These are phyloP conservation scores for Diabrotica virgifera DNA, from an alignment of 1,140 invertebrate genomes.

Conservation along the genomic window DNA sequence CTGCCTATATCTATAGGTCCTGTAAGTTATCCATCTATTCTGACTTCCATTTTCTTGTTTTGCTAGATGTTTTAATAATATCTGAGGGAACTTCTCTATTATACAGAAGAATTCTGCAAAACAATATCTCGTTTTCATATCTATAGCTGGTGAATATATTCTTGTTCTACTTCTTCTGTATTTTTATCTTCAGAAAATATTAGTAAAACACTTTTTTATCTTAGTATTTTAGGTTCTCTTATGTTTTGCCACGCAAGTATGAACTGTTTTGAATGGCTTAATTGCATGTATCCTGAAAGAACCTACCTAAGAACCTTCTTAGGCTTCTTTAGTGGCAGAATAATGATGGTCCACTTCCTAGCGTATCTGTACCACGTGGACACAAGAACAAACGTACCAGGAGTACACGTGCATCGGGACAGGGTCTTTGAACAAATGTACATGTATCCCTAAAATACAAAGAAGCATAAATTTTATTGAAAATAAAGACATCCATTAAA, in stretches of 20 bases:
- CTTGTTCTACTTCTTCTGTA: no score
- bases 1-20: no score
- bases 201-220: constrained; percentile 18
- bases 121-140: no score
- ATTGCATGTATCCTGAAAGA: constrained; percentile 22
- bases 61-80: no score
- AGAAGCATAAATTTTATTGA: not conserved
- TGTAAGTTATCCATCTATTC: no score
- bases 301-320: constrained; percentile 31
- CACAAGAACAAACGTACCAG: constrained; percentile 25
- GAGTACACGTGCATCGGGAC: constrained; percentile 19
- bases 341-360: constrained; percentile 41
- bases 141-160: no score
- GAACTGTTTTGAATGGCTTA: constrained; percentile 35
- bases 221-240: constrained; percentile 40
- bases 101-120: no score
- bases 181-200: no score
- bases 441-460: not conserved
- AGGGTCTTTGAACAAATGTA: constrained; percentile 34
- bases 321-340: constrained; percentile 37
- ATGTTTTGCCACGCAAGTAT: constrained; percentile 41
- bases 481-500: constrained; percentile 6
- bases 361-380: constrained; percentile 43
- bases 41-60: no score
- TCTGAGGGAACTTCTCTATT: no score